Evolutionary conservation across 2,113 vertebrate genomes (phyloP), one percentile per base, ranked within the genome.

Genomic region (Balaenoptera acutorostrata): DNA sequence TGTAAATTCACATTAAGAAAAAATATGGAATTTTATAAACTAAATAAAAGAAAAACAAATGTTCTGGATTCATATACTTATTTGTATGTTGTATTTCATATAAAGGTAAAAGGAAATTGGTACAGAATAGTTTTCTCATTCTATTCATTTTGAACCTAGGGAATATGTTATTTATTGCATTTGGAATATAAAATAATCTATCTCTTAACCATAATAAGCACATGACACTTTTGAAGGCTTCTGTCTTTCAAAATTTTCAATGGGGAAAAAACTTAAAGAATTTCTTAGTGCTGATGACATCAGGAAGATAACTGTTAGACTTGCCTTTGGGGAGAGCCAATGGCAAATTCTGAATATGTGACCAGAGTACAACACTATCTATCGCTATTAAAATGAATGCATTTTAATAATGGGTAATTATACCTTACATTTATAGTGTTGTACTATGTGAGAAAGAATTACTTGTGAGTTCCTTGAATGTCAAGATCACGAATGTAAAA

Each of bases 151-250:
- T 92, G 31, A 97, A 41, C 6, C 41, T 61, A 96, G 89, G 57
- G 97, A 97, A 98, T 81, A 93, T 95, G 74, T 57, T 93, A 61
- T 36, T 12, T 63, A 41, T 18, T 39, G n/a, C 12, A 55, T 93
- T 97, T 82, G 69, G 61, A 97, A 97, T 57, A 96, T 72, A 96
- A 97, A 98, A 89, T 92, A 94, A 97, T 85, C 52, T 90, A 25
- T 77, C 64, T 93, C 61, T 97, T 85, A 95, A 49, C 31, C n/a
- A 25, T 64, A 87, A 46, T 33, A 81, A 80, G 10, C 12, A 25
- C 55, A 49, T 29, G 17, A 15, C 3, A 87, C 5, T 20, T 59
- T 46, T 36, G 55, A 84, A 78, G 9, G 0, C 33, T 80, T 75
- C 6, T 0, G 5, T 75, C 15, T 57, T 78, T 84, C 29, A 59